Conservation (phyloP, 2,797 vertebrate species). For the Clarias laeviceps region DNA sequence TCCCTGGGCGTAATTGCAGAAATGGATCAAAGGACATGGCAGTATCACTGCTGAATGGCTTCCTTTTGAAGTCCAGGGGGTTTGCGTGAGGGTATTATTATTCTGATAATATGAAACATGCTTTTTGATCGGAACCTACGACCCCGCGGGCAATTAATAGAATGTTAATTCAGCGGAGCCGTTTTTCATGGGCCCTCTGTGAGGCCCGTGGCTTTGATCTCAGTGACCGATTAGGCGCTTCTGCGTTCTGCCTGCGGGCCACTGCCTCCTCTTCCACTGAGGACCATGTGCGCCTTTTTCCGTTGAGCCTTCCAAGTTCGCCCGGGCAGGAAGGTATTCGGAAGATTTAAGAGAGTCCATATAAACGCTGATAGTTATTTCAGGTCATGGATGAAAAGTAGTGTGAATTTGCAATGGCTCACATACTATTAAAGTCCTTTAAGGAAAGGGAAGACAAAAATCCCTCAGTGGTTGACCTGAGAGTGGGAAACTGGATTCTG, state of each 20-base stretch:
- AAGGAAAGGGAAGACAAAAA: conserved; percentile 26
- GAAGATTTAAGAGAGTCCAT: conserved; percentile 78
- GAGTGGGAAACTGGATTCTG: conserved; percentile 14
- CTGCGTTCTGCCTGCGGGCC: conserved; percentile 59
- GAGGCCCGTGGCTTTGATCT: conserved; percentile 72
- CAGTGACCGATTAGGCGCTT: conserved; percentile 70
- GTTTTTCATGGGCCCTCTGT: conserved; percentile 75
- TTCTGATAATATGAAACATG: conserved; percentile 76
- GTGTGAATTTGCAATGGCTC: conserved; percentile 70
- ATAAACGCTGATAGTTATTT: conserved; percentile 78
- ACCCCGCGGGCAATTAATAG: conserved; percentile 73
- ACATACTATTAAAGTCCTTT: conserved; percentile 66
- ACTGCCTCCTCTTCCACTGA: conserved; percentile 70
- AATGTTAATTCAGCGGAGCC: conserved; percentile 73
- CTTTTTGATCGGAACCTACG: conserved; percentile 68
- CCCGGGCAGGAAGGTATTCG: conserved; percentile 78
- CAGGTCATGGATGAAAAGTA: conserved; percentile 75
- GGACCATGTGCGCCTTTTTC: conserved; percentile 75
- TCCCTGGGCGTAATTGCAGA: conserved; percentile 68
- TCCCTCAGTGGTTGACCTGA: conserved; percentile 13
- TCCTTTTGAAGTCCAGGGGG: conserved; percentile 72
- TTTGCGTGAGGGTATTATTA: conserved; percentile 67
- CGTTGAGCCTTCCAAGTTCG: conserved; percentile 76
- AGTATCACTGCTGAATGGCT: conserved; percentile 66
- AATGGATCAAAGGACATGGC: conserved; percentile 70